These are phyloP conservation scores for Tanytarsus gracilentus DNA, from an alignment of 2,888 invertebrate genomes.

Conservation along the genomic window DNA sequence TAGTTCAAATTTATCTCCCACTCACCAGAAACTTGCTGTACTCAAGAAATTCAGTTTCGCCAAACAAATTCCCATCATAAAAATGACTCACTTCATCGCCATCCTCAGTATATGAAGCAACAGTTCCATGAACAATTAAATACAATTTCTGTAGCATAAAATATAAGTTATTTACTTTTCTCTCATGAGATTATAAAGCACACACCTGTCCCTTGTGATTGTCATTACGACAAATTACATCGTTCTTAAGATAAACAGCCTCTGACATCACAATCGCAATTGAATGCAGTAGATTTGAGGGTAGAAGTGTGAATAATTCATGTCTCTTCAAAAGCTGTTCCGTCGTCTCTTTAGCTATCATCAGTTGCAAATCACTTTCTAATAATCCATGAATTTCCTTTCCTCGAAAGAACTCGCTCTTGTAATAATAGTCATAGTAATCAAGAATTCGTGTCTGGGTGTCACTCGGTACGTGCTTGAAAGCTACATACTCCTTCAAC, in stretches of 20 bases:
- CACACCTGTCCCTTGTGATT: no score
- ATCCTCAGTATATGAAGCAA: conserved; percentile 5
- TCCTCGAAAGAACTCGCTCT: not conserved
- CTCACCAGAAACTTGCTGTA: not conserved
- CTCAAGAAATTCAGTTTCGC: conserved; percentile 18
- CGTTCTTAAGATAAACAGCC: not conserved
- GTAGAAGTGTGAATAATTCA: not conserved
- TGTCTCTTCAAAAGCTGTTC: not conserved
- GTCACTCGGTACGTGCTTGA: not conserved
- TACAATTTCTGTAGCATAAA: conserved; percentile 14
- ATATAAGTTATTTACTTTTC: not conserved
- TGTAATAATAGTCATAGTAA: conserved; percentile 2
- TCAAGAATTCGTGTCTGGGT: conserved; percentile 1
- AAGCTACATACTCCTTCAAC: not conserved
- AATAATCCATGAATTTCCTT: not conserved
- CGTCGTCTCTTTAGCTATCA: not conserved
- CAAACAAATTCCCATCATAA: conserved; percentile 24
- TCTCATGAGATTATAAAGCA: no score
- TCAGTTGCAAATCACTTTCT: not conserved
- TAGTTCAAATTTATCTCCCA: no score
- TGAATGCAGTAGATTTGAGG: not conserved
- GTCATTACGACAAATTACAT: conserved; percentile 19
- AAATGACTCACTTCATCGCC: conserved; percentile 22
- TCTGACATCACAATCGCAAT: not conserved
- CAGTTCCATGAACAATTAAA: conserved; percentile 19